Percentiles rank a stretch among this genome's conserved stretches.
Conservation (phyloP, 2,888 invertebrate species). For the Galerucella calmariensis region DNA sequence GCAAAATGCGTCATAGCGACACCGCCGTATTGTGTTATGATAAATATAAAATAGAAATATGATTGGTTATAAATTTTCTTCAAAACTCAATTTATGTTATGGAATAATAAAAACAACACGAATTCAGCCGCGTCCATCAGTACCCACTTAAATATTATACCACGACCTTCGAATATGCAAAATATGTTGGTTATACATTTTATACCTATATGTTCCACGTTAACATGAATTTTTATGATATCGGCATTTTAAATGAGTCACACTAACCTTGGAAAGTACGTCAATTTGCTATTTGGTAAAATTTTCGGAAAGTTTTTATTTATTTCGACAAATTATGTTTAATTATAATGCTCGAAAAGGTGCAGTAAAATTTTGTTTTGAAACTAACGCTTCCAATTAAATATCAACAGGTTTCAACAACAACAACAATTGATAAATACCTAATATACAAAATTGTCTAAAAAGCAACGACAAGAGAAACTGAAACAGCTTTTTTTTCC, state of each 20-base stretch:
- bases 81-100: neutral
- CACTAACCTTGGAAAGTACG: constrained; percentile 26
- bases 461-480: too few species aligned
- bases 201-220: constrained; percentile 21
- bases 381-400: neutral
- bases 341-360: neutral
- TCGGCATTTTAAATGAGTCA: constrained; percentile 30
- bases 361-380: neutral
- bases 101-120: neutral
- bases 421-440: too few species aligned
- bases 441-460: too few species aligned
- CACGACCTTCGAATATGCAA: constrained; percentile 32
- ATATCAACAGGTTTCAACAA: neutral
- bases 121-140: neutral
- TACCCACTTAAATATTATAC: constrained; percentile 9
- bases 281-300: constrained; percentile 26
- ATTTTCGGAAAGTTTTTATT: constrained; percentile 10
- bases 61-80: neutral
- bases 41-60: too few species aligned
- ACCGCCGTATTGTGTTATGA: too few species aligned
- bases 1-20: too few species aligned
- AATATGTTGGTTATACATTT: constrained; percentile 21
- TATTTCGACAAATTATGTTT: neutral
- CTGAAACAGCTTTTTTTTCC: too few species aligned
- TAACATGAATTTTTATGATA: constrained; percentile 30